phyloP scores from a whole-genome alignment of 2,113 vertebrate genomes.

The Spermophilus dauricus region DNA sequence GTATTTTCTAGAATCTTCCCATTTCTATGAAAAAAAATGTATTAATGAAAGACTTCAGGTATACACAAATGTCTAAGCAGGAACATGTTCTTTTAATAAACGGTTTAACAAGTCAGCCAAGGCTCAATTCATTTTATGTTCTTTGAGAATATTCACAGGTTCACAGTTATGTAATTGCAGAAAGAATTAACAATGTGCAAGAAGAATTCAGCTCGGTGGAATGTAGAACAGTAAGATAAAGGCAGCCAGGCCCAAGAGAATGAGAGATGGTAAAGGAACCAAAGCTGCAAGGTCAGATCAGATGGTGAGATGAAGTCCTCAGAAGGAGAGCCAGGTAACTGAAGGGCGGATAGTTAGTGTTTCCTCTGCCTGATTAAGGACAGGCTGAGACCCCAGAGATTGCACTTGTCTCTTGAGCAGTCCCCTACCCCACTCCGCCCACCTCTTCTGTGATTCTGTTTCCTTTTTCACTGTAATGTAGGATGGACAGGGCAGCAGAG shows the following conservation, averaged over 20 bases:
- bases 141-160: background rate
- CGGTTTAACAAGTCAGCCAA: conserved; percentile 23
- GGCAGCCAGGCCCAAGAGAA: background rate
- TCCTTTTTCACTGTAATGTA: background rate
- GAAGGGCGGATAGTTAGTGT: background rate
- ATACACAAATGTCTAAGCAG: background rate
- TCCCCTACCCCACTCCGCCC: background rate
- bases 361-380: background rate
- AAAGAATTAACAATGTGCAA: background rate
- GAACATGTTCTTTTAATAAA: background rate
- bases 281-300: conserved; percentile 41
- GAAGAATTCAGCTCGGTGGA: conserved; percentile 3
- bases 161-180: background rate
- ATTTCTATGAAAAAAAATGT: background rate
- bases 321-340: background rate
- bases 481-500: background rate
- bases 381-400: background rate
- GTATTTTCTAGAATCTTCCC: background rate
- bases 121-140: background rate
- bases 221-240: background rate
- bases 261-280: conserved; percentile 32
- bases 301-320: conserved; percentile 38
- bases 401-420: background rate
- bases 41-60: background rate
- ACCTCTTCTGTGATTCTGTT: background rate